Conservation (phyloP, 2,888 invertebrate species). For the Scaptodrosophila latifasciaeformis region DNA sequence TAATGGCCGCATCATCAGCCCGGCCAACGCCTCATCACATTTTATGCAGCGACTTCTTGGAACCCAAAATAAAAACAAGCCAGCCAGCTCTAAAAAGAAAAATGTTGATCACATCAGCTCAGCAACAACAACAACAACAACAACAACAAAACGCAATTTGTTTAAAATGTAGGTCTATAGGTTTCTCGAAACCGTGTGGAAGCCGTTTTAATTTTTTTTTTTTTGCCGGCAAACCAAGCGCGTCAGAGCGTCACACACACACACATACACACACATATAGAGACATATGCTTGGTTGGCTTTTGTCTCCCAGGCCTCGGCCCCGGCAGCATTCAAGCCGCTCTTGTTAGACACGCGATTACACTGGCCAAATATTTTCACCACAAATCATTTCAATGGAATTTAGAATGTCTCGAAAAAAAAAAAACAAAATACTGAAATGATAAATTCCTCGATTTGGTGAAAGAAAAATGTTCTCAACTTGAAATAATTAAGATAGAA, state of each 20-base stretch:
- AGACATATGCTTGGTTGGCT: constrained; percentile 27
- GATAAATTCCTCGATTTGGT: no score
- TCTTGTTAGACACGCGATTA: constrained; percentile 49
- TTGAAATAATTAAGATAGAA: not conserved
- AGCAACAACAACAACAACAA: constrained; percentile 11
- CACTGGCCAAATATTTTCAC: constrained; percentile 49
- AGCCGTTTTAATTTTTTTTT: constrained; percentile 22
- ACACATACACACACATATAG: constrained; percentile 16
- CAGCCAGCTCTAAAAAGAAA: constrained; percentile 2
- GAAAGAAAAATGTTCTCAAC: no score
- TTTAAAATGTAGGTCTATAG: constrained; percentile 74
- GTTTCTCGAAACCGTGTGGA: constrained; percentile 70
- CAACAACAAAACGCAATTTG: constrained; percentile 64
- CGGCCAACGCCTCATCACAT: not conserved
- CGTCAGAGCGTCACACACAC: constrained; percentile 20
- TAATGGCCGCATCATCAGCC: not conserved
- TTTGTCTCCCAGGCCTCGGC: constrained; percentile 47
- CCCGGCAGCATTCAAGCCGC: constrained; percentile 30
- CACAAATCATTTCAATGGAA: no score
- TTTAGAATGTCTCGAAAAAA: no score
- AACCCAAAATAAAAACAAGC: constrained; percentile 23
- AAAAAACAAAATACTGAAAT: no score
- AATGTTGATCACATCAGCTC: constrained; percentile 55
- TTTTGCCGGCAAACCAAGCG: not conserved
- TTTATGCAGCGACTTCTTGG: not conserved